Percentiles rank a stretch among this genome's conserved stretches.
Evolutionary conservation across 30 jellyfish, hydroid and myxozoan genomes (phyloP).

Genomic region (Rhopilema esculentum): DNA sequence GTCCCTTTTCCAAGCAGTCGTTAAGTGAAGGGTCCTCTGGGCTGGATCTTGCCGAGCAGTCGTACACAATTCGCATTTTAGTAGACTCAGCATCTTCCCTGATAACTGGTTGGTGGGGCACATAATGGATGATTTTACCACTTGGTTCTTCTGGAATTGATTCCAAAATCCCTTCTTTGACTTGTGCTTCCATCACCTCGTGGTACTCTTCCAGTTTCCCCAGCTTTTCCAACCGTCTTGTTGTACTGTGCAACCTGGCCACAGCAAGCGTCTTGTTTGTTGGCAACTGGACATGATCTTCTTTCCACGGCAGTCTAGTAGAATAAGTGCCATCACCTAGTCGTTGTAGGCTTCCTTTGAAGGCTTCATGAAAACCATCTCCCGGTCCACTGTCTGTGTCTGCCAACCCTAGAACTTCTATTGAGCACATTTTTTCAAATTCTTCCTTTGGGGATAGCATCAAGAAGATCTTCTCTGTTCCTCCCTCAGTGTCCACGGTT

Average conservation of each 20-base stretch:
- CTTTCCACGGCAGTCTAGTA: conserved; percentile 72
- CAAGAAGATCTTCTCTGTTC: conserved; percentile 52
- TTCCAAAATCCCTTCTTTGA: conserved; percentile 66
- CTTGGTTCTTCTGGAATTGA: conserved; percentile 47
- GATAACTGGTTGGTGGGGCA: conserved; percentile 69
- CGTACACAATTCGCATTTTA: conserved; percentile 60
- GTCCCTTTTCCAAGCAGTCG: conserved; percentile 60
- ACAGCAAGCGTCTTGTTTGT: conserved; percentile 45
- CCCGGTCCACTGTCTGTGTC: conserved; percentile 48
- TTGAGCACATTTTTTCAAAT: conserved; percentile 73
- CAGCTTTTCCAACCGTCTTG: conserved; percentile 64
- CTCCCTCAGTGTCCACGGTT: conserved; percentile 41
- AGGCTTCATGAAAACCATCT: conserved; percentile 43
- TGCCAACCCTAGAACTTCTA: conserved; percentile 61
- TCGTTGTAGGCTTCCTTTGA: conserved; percentile 42
- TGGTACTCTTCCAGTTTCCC: conserved; percentile 60
- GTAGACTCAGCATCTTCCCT: conserved; percentile 65
- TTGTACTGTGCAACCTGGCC: conserved; percentile 61
- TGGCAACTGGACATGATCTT: conserved; percentile 60
- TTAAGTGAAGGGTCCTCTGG: conserved; percentile 53
- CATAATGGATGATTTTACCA: conserved; percentile 12
- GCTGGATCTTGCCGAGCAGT: conserved; percentile 59
- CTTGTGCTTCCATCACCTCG: conserved; percentile 66
- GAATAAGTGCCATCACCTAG: conserved; percentile 60
- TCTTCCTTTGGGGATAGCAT: conserved; percentile 46